These are phyloP conservation scores for Dasysyrphus tricinctus DNA, from an alignment of 2,888 invertebrate genomes.

Conservation along the genomic window DNA sequence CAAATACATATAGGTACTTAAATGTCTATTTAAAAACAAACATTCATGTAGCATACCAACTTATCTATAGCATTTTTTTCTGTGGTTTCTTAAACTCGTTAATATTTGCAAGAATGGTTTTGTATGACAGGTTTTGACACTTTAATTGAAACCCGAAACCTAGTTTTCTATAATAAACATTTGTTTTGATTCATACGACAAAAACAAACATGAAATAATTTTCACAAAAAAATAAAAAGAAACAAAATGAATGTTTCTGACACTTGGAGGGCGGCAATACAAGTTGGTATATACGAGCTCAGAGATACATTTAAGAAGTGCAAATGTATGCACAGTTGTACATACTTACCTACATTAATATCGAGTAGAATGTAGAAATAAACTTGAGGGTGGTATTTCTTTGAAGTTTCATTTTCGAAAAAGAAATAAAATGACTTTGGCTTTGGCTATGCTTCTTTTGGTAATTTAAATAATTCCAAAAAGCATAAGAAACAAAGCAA, in stretches of 20 bases:
- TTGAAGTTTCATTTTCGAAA: background rate
- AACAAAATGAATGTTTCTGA: constrained; percentile 24
- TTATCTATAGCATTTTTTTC: too few species aligned
- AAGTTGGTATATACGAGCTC: background rate
- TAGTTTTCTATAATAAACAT: background rate
- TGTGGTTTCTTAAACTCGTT: background rate
- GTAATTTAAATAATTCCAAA: too few species aligned
- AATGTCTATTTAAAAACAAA: too few species aligned
- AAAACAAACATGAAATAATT: constrained; percentile 4
- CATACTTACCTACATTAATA: background rate
- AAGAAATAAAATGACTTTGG: background rate
- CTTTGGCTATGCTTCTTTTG: background rate
- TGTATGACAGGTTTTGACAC: background rate
- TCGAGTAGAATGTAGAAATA: background rate
- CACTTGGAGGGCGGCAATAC: constrained; percentile 9
- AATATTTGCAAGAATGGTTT: background rate
- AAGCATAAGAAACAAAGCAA: too few species aligned
- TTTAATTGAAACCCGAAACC: constrained; percentile 12
- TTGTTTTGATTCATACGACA: background rate
- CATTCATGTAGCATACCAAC: too few species aligned
- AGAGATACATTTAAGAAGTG: constrained; percentile 13
- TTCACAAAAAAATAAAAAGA: background rate
- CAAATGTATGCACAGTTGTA: too few species aligned
- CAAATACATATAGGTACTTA: too few species aligned
- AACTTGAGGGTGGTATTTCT: background rate